These are phyloP conservation scores for Ascaphus truei DNA, from an alignment of 2,113 vertebrate genomes.

Conservation along the genomic window DNA sequence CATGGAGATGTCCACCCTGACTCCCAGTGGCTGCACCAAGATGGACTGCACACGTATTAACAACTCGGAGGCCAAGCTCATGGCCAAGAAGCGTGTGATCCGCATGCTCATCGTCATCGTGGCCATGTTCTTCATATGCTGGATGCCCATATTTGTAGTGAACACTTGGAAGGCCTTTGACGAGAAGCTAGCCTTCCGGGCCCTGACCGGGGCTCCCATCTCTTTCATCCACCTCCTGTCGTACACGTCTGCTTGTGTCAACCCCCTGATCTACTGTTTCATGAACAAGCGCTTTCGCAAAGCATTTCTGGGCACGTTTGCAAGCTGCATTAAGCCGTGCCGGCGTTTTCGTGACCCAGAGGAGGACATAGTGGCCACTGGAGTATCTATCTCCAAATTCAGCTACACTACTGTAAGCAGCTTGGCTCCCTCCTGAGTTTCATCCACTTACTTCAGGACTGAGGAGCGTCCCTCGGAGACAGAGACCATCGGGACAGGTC, in stretches of 20 bases:
- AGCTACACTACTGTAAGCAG: conserved; percentile 94
- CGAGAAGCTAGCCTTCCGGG: conserved; percentile 58
- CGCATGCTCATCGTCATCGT: conserved; percentile 94
- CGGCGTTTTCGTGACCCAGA: conserved; percentile 59
- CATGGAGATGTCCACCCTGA: conserved; percentile 79
- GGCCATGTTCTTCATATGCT: conserved; percentile 87
- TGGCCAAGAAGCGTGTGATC: conserved; percentile 88
- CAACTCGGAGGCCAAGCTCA: conserved; percentile 77
- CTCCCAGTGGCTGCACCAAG: conserved; percentile 36
- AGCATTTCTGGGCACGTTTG: conserved; percentile 74
- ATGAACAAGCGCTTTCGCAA: conserved; percentile 95
- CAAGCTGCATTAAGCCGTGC: conserved; percentile 60
- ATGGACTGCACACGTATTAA: conserved; percentile 66
- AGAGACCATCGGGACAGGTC: too few species aligned
- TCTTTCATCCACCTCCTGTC: conserved; percentile 90
- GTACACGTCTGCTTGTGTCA: conserved; percentile 85
- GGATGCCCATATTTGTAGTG: conserved; percentile 86
- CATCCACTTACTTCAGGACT: too few species aligned
- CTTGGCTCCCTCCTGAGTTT: conserved; percentile 74
- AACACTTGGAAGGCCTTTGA: conserved; percentile 93
- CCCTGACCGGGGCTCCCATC: conserved; percentile 82
- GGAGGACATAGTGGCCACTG: conserved; percentile 63
- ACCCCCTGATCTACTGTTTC: conserved; percentile 95
- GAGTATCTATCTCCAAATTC: conserved; percentile 83
- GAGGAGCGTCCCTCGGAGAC: too few species aligned